Base-by-base conservation (phyloP, 2,797 vertebrate species). In the Myiothlypis coronata region DNA sequence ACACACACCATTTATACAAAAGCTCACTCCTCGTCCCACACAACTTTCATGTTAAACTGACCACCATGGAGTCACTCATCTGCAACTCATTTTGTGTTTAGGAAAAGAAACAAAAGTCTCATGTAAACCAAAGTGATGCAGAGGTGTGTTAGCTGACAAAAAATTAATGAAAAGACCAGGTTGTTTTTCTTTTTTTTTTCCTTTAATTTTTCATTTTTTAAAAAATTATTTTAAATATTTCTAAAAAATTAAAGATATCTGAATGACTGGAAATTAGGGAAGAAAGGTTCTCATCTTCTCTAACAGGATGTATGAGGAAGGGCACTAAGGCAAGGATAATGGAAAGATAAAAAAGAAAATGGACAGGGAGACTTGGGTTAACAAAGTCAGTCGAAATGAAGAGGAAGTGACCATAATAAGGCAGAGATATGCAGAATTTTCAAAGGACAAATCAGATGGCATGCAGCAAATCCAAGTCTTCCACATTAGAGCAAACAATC, bases 361-460 rank as follows among this genome's bases (percentile, higher is more conserved):
- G 9, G 46, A 12, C 24, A 89, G 72, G 23, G 60, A 87, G 23
- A 44, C 16, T 55, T 87, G 35, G 47, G 43, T 87, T 93, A 95
- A 72, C 8, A 0, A 69, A 90, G 49, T 90, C 81, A 67, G 37
- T 60, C 24, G 3, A 97, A 95, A 68, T 0, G 6, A 85, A 47
- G 78, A 89, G 72, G 50, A 90, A 93, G 65, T 87, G 84, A 57
- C 50, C 69, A 64, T 94, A 95, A 94, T 91, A 91, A 94, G 85
- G 91, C 43, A 83, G n/a, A 83, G 72, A 95, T 94, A 96, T 85
- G 71, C 82, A 81, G 53, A 72, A 28, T 44, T 65, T 89, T 93
- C 63, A 91, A 90, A 96, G 88, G 93, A 87, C 70, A 57, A 17
- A 53, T 53, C 83, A 92, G 91, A 86, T 90, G 55, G 85, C 92